Evolutionary conservation across 2,888 invertebrate genomes (phyloP), one percentile per base, ranked within the genome.

Genomic region (Piscicola geometra): DNA sequence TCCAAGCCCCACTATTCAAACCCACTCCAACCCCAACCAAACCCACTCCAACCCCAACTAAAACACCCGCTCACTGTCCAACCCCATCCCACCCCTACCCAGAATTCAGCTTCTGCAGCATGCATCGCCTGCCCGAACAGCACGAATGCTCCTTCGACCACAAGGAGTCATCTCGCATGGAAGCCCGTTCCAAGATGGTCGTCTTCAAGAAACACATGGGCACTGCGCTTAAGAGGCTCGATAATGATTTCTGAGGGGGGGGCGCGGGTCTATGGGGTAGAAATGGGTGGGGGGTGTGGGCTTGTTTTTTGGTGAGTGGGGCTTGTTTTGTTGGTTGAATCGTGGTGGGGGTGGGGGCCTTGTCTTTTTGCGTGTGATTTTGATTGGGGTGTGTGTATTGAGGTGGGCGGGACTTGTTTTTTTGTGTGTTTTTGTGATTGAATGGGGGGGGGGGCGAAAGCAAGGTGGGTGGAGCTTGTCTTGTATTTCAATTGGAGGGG

Each of bases 131-230:
- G 69, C 84, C 85, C 21, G 84, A 85, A 77, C 82, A 83, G 74
- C 84, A 85, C 79, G 80, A 82, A 73, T 85, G 84, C 80, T 80
- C 80, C 35, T 85, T 82, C 79, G 84, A 85, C 78, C 84, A 85
- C 80, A 85, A 85, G 78, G 83, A 84, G 78, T 82, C 83, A 77
- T 83, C 84, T 0, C 81, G 84, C 3, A 78, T 82, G 71, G 82
- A 83, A 77, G 84, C 84, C 15, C 79, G 84, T 28, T 82, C 83
- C 72, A 85, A 84, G 79, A 85, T 85, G 84, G 81, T 85, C 75
- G 83, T 83, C 78, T 84, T 84, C 25, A 83, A 82, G 71, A 82
- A 84, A 76, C 83, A 84, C 78, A 81, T 84, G 73, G 84, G 84
- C 76, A 84, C 79, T 28, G 76, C 80, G 1, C 77, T 80, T 47